These are phyloP conservation scores for Rhingia campestris DNA, from an alignment of 2,888 invertebrate species.

Conservation along the genomic window DNA sequence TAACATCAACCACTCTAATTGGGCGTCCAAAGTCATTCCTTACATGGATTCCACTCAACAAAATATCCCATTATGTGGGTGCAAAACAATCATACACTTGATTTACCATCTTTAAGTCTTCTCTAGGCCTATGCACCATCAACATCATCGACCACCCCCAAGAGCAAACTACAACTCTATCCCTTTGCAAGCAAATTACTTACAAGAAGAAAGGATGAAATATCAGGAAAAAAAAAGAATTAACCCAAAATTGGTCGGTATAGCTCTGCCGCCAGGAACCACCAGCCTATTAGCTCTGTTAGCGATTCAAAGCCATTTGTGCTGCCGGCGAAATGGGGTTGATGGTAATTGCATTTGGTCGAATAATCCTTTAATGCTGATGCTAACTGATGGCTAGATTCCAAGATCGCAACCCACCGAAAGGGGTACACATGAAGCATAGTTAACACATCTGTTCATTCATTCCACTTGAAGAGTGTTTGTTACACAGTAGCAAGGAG, in stretches of 20 bases:
- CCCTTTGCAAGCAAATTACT: conserved; percentile 28
- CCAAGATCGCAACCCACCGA: conserved; percentile 67
- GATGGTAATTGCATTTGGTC: conserved; percentile 82
- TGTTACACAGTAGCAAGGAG: conserved; percentile 26
- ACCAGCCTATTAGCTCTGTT: conserved; percentile 52
- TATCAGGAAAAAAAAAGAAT: conserved; percentile 49
- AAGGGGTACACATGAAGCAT: conserved; percentile 81
- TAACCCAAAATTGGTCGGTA: conserved; percentile 51
- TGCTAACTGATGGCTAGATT: conserved; percentile 79
- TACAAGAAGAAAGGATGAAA: conserved; percentile 18
- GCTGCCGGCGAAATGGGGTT: conserved; percentile 74
- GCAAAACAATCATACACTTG: conserved; percentile 66
- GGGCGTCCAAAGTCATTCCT: not conserved
- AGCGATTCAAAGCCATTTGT: conserved; percentile 44
- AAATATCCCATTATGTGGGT: conserved; percentile 47
- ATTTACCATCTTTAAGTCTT: conserved; percentile 2
- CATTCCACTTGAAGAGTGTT: conserved; percentile 80
- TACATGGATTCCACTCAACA: not conserved
- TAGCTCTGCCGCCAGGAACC: conserved; percentile 47
- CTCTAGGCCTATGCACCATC: not conserved
- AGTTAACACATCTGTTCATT: conserved; percentile 83
- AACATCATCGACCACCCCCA: not conserved
- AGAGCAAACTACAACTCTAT: conserved; percentile 32
- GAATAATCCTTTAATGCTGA: conserved; percentile 83
- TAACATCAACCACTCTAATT: not conserved